A percentile compares a stretch with the other conserved stretches of the same genome.
Conservation (phyloP, 2,888 invertebrate species). For the Xiphydria camelus region DNA sequence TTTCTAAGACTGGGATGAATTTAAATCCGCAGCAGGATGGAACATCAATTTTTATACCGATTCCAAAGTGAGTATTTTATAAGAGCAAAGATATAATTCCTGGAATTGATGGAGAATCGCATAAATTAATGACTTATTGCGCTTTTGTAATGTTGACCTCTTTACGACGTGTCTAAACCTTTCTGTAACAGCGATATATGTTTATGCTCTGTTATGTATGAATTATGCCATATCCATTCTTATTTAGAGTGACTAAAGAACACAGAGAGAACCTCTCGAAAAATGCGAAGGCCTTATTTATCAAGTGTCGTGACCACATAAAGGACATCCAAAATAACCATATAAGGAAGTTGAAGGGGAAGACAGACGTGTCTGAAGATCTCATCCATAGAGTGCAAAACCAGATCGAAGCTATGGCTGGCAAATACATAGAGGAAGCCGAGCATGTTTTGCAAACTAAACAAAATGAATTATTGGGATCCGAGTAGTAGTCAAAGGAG, state of each 20-base stretch:
- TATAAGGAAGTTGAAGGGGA: conserved; percentile 72
- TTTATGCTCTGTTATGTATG: neutral
- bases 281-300: conserved; percentile 80
- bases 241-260: conserved; percentile 81
- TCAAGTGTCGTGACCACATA: conserved; percentile 77
- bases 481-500: conserved; percentile 19
- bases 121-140: conserved; percentile 6
- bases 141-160: conserved; percentile 35
- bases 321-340: conserved; percentile 76
- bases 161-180: too few relatives aligned
- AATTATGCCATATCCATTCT: conserved; percentile 8
- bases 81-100: too few relatives aligned
- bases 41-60: conserved; percentile 82
- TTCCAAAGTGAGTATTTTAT: conserved; percentile 78
- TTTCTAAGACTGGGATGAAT: conserved; percentile 83
- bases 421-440: conserved; percentile 68
- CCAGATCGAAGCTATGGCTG: conserved; percentile 72
- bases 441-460: conserved; percentile 71
- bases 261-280: conserved; percentile 86
- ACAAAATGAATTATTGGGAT: conserved; percentile 74
- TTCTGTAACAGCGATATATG: conserved; percentile 2
- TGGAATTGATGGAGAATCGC: neutral
- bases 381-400: conserved; percentile 67
- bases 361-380: conserved; percentile 73
- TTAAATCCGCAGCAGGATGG: conserved; percentile 95